Evolutionary conservation across 1,140 invertebrate genomes (phyloP).

Genomic region (Hirudo medicinalis): DNA sequence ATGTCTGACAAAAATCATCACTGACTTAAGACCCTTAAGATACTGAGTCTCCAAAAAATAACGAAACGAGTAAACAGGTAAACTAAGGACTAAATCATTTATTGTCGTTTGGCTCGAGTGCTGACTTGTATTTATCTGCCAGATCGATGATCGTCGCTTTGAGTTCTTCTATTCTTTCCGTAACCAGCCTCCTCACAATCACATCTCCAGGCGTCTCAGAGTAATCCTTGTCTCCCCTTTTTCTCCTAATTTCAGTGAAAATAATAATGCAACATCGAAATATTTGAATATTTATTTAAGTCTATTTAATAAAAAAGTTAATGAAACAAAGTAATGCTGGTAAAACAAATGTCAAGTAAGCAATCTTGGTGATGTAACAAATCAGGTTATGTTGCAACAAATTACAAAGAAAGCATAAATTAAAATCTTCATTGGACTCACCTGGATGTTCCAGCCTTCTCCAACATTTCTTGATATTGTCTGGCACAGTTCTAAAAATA

Average conservation of each 20-base stretch:
- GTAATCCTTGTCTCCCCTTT: constrained; percentile 54
- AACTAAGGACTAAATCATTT: no score
- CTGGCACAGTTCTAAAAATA: constrained; percentile 59
- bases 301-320: background rate
- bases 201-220: constrained; percentile 63
- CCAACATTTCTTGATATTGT: constrained; percentile 69
- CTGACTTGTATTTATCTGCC: constrained; percentile 52
- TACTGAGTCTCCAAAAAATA: no score
- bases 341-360: background rate
- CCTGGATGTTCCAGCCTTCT: constrained; percentile 71
- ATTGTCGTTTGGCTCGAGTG: no score
- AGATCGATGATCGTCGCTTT: constrained; percentile 55
- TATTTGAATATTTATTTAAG: constrained; percentile 3
- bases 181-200: constrained; percentile 60
- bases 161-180: constrained; percentile 63
- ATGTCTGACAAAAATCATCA: no score
- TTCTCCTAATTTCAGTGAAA: constrained; percentile 43
- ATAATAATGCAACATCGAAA: constrained; percentile 12
- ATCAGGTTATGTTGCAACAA: background rate
- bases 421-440: constrained; percentile 29
- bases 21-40: no score
- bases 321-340: background rate
- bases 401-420: background rate
- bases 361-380: background rate
- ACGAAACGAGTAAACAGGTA: no score